Conservation (phyloP, 2,797 vertebrate species). For the Xenopus petersii region DNA sequence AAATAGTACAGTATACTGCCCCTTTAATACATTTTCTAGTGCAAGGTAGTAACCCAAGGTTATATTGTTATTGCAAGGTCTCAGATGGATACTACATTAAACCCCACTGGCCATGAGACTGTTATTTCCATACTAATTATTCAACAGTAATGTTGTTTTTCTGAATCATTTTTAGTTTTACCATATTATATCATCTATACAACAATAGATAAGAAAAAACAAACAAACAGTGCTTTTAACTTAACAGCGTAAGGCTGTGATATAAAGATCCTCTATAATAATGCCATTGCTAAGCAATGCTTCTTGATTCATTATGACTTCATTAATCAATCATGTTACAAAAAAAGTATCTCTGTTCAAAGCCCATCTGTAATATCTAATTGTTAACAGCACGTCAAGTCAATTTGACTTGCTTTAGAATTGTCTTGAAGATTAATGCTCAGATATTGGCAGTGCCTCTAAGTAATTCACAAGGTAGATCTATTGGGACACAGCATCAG, state of each 20-base stretch:
- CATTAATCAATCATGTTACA: conserved; percentile 60
- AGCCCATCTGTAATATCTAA: conserved; percentile 62
- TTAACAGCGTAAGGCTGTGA: conserved; percentile 4
- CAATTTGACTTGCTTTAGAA: conserved; percentile 63
- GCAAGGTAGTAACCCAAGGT: too few relatives aligned
- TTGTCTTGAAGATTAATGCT: conserved; percentile 47
- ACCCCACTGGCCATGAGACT: conserved; percentile 15
- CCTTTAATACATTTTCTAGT: too few relatives aligned
- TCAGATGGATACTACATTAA: too few relatives aligned
- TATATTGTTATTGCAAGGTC: too few relatives aligned
- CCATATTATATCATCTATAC: conserved; percentile 51
- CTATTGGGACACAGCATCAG: conserved; percentile 42
- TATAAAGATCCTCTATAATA: conserved; percentile 50
- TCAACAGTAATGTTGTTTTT: conserved; percentile 35
- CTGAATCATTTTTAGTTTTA: conserved; percentile 57
- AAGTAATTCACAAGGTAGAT: conserved; percentile 48
- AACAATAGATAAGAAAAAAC: conserved; percentile 46
- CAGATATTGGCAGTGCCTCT: conserved; percentile 40
- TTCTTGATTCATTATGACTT: conserved; percentile 55
- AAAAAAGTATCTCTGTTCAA: conserved; percentile 53
- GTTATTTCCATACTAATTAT: conserved; percentile 51
- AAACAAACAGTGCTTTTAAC: conserved; percentile 51
- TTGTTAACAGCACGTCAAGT: conserved; percentile 55
- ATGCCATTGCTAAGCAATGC: conserved; percentile 55
- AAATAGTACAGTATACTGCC: too few relatives aligned